A percentile compares a stretch with the other conserved stretches of the same genome.
These are phyloP conservation scores for Agapornis canus DNA, from an alignment of 2,797 vertebrate species.

Conservation along the genomic window DNA sequence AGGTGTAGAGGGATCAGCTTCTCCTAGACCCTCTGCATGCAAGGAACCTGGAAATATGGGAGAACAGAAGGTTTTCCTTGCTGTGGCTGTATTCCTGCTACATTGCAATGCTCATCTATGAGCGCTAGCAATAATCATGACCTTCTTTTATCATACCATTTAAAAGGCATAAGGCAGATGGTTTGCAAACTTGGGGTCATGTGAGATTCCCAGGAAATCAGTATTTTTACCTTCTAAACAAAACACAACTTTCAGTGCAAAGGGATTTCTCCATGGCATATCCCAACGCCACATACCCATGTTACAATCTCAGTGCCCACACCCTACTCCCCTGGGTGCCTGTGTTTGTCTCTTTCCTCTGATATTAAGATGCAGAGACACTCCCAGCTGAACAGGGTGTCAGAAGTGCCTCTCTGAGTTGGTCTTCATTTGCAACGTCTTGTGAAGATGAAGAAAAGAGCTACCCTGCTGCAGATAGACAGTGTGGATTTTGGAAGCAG, in stretches of 20 bases:
- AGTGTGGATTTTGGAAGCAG: neutral
- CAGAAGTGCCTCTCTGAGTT: neutral
- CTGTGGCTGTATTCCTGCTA: fast-evolving
- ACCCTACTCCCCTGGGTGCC: neutral
- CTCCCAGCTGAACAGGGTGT: neutral
- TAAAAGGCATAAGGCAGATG: neutral
- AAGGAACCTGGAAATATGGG: neutral
- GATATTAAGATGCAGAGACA: neutral
- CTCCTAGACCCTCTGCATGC: neutral
- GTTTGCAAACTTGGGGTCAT: neutral
- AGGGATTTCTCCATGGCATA: neutral
- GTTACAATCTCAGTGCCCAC: too few species aligned
- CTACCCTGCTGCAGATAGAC: neutral
- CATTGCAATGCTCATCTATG: neutral
- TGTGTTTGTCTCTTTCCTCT: neutral
- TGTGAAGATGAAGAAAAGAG: neutral
- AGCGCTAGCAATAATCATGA: neutral
- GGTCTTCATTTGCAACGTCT: neutral
- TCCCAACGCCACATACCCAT: neutral
- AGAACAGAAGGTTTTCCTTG: neutral
- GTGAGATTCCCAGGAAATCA: neutral
- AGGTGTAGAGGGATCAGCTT: neutral
- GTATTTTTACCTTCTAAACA: neutral
- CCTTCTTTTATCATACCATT: neutral
- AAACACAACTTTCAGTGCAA: neutral